Conservation (phyloP, 2,888 invertebrate species). For the Temnothorax unifasciatus region DNA sequence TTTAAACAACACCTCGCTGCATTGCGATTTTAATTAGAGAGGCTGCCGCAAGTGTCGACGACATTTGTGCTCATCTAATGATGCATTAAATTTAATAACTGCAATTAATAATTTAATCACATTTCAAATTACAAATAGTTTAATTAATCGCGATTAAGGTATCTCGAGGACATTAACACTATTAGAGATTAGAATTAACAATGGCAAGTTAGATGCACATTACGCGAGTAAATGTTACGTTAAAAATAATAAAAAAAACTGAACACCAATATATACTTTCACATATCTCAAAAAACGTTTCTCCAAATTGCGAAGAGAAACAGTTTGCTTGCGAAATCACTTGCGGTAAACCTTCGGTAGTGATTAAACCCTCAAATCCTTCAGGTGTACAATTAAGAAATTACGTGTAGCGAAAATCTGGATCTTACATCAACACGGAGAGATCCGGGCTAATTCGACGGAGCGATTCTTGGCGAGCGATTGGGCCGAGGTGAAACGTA, state of each 20-base stretch:
- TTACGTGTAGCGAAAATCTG: conserved; percentile 48
- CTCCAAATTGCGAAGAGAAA: conserved; percentile 16
- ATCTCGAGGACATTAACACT: neutral
- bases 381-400: conserved; percentile 48
- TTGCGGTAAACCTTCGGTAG: neutral
- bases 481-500: conserved; percentile 46
- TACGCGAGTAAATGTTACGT: neutral
- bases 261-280: neutral
- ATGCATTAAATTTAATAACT: conserved; percentile 32
- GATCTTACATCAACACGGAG: neutral
- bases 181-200: neutral
- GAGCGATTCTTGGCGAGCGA: neutral
- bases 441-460: neutral
- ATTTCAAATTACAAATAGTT: neutral
- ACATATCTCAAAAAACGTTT: neutral
- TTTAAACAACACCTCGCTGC: conserved; percentile 6
- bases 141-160: neutral
- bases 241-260: neutral
- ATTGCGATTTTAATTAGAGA: conserved; percentile 69
- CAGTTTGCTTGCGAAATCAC: conserved; percentile 31
- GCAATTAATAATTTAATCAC: conserved; percentile 20
- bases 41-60: conserved; percentile 58
- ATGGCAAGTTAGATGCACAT: neutral
- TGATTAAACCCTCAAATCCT: conserved; percentile 19
- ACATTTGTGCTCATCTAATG: conserved; percentile 43